phyloP scores from a whole-genome alignment of 2,113 vertebrate genomes.

The Pluvialis apricaria region DNA sequence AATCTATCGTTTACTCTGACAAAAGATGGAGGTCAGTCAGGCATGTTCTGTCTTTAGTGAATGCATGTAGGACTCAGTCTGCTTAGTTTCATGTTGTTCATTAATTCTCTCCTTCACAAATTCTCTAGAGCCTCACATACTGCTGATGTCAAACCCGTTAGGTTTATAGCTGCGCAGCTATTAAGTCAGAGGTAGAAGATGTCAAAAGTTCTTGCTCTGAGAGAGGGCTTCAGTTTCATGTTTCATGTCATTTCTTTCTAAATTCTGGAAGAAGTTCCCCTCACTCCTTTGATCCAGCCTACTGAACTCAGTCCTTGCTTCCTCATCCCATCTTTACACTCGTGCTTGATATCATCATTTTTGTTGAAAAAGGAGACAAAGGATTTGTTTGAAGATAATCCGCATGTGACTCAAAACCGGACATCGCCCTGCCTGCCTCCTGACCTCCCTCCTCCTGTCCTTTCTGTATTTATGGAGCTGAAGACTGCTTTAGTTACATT shows the following conservation, averaged over 20 bases:
- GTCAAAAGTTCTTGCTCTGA: not conserved
- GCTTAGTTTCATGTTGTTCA: slow-evolving; percentile 20
- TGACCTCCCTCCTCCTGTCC: not conserved
- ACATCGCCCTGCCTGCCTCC: not conserved
- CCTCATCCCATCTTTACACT: not conserved
- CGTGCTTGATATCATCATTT: not conserved
- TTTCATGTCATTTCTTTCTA: not conserved
- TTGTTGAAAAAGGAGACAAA: not conserved
- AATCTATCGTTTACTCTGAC: not conserved
- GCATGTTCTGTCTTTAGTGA: not conserved
- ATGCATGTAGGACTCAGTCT: not conserved
- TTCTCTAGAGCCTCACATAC: not conserved
- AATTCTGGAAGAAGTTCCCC: too few relatives aligned
- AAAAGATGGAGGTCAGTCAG: not conserved
- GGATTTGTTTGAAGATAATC: not conserved
- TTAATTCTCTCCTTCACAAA: not conserved
- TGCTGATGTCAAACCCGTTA: slow-evolving; percentile 4
- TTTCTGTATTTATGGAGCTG: not conserved
- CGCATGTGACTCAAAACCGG: not conserved
- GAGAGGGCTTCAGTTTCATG: not conserved
- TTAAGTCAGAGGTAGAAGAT: not conserved
- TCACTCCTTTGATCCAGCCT: too few relatives aligned
- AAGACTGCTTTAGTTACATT: not conserved
- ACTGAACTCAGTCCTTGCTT: not conserved
- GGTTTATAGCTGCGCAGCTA: not conserved